phyloP scores from a whole-genome alignment of 2,797 vertebrate genomes.

The Ara ararauna region DNA sequence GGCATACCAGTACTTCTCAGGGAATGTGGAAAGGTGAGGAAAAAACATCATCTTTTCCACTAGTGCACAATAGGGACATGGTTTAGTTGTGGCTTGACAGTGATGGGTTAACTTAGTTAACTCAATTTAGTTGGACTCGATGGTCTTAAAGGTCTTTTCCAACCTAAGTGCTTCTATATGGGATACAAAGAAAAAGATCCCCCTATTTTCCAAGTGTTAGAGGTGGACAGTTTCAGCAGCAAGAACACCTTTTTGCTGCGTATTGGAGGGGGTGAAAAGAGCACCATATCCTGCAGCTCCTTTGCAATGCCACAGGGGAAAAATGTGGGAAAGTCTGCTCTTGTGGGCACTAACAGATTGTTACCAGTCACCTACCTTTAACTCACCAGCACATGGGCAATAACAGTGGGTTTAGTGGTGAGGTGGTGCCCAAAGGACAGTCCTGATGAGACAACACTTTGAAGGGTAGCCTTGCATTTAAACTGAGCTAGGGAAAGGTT shows the following conservation, averaged over 20 bases:
- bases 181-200: neutral
- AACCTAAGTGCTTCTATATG: neutral
- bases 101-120: neutral
- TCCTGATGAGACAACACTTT: neutral
- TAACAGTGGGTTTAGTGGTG: neutral
- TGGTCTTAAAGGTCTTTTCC: neutral
- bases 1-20: neutral
- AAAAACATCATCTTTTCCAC: neutral
- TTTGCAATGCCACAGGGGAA: neutral
- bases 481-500: neutral
- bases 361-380: neutral
- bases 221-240: neutral
- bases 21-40: neutral
- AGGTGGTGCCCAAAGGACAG: neutral
- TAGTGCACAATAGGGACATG: neutral
- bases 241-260: neutral
- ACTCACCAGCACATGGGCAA: neutral
- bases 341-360: neutral
- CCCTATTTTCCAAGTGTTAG: neutral
- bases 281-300: neutral
- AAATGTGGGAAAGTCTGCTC: neutral
- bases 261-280: neutral
- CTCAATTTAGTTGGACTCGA: neutral
- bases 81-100: neutral
- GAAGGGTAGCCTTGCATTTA: neutral